Evolutionary conservation across 2,797 vertebrate species (phyloP).

Genomic region (Monodelphis domestica): DNA sequence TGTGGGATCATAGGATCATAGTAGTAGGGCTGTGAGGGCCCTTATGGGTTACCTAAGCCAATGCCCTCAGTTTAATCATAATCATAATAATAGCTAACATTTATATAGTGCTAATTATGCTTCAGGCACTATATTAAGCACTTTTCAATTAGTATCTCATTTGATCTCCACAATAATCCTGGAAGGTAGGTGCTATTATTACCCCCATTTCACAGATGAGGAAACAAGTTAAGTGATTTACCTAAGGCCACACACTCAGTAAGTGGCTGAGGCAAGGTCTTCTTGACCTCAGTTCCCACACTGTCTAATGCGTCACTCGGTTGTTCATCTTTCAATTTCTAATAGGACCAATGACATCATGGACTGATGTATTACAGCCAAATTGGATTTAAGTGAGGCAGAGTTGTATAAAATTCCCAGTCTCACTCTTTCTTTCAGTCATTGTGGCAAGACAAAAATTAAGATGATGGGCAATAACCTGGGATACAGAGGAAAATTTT

Average conservation of each 20-base stretch:
- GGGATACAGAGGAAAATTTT: no score
- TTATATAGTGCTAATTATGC: background rate
- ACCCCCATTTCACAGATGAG: no score
- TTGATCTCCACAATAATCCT: background rate
- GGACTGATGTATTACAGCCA: no score
- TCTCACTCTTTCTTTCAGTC: no score
- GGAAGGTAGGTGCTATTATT: no score
- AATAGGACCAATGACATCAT: no score
- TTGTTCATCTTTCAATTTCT: no score
- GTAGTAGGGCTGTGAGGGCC: background rate
- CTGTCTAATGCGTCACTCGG: background rate
- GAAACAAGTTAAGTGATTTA: background rate
- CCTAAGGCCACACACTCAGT: background rate
- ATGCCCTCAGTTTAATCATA: background rate
- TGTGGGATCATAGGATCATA: background rate
- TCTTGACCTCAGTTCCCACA: background rate
- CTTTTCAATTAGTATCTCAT: background rate
- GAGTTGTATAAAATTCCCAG: no score
- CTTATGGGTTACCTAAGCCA: background rate
- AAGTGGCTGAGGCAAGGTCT: background rate
- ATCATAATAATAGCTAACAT: background rate
- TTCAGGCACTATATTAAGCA: background rate
- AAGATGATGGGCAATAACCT: no score
- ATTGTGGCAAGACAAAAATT: no score
- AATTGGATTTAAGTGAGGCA: no score